Percentiles rank a stretch among this genome's conserved stretches.
These are phyloP conservation scores for Burhinus bistriatus DNA, from an alignment of 2,113 vertebrate species.

Conservation along the genomic window DNA sequence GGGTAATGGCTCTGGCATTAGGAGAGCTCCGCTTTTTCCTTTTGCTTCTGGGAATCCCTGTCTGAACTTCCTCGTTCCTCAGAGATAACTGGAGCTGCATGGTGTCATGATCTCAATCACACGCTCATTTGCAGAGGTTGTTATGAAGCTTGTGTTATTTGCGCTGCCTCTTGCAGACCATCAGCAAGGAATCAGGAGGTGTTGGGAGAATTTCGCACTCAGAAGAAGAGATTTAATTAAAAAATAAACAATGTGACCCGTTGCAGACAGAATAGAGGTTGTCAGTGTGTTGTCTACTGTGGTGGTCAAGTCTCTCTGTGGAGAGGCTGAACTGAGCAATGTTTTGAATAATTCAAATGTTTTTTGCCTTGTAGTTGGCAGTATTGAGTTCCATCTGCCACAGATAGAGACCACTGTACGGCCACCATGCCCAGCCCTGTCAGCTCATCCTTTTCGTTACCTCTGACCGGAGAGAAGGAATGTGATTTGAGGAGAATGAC, in stretches of 20 bases:
- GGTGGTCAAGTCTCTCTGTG: not conserved
- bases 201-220: not conserved
- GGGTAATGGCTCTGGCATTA: rapidly evolving
- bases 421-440: rapidly evolving
- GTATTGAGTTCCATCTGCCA: not conserved
- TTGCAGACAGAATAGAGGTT: not conserved
- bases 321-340: not conserved
- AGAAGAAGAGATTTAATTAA: not conserved
- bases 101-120: not conserved
- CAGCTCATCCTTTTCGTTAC: not conserved
- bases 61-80: not conserved
- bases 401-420: not conserved
- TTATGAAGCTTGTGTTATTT: not conserved
- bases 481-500: not conserved
- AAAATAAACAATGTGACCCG: not conserved
- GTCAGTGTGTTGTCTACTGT: not conserved
- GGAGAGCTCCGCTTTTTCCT: rapidly evolving
- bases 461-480: not conserved
- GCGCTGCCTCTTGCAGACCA: rapidly evolving
- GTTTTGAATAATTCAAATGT: not conserved
- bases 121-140: rapidly evolving
- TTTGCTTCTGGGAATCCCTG: not conserved
- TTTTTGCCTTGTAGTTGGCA: not conserved
- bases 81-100: rapidly evolving
- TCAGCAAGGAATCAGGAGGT: not conserved